Percentiles rank a stretch among this genome's conserved stretches.
Evolutionary conservation across 2,113 vertebrate genomes (phyloP).

Genomic region (Alectura lathami): DNA sequence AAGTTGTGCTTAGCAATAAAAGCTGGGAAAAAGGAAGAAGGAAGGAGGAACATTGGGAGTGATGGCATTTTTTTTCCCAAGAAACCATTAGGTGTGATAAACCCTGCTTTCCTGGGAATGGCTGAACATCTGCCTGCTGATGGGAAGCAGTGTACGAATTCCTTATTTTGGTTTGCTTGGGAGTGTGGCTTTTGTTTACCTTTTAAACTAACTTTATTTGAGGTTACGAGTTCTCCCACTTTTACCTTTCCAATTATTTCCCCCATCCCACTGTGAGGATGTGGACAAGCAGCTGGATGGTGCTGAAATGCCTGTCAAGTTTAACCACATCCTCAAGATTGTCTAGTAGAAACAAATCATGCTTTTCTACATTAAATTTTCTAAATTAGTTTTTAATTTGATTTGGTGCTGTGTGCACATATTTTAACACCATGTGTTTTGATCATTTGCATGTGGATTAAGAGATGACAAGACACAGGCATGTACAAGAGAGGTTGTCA

Average conservation of each 20-base stretch:
- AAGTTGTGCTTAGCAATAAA: not conserved
- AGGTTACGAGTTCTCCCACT: not conserved
- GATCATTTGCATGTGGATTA: not conserved
- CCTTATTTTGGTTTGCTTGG: not conserved
- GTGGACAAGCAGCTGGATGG: not conserved
- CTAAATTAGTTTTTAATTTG: not conserved
- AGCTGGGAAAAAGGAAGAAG: not conserved
- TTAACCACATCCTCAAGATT: not conserved
- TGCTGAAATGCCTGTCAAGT: not conserved
- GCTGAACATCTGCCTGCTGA: not conserved
- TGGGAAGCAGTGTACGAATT: not conserved
- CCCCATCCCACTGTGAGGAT: not conserved
- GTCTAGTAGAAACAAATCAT: not conserved
- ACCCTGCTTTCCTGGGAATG: not conserved
- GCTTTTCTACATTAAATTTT: not conserved
- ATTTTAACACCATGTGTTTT: not conserved
- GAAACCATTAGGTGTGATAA: not conserved
- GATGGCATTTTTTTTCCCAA: not conserved
- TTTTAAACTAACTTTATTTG: not conserved
- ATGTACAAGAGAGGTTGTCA: not conserved
- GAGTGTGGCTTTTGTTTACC: not conserved
- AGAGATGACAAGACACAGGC: not conserved
- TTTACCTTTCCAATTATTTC: not conserved
- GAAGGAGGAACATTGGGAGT: not conserved
- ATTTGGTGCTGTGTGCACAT: not conserved